These are phyloP conservation scores for Pecten maximus DNA, from an alignment of 2,888 invertebrate species.

Conservation along the genomic window DNA sequence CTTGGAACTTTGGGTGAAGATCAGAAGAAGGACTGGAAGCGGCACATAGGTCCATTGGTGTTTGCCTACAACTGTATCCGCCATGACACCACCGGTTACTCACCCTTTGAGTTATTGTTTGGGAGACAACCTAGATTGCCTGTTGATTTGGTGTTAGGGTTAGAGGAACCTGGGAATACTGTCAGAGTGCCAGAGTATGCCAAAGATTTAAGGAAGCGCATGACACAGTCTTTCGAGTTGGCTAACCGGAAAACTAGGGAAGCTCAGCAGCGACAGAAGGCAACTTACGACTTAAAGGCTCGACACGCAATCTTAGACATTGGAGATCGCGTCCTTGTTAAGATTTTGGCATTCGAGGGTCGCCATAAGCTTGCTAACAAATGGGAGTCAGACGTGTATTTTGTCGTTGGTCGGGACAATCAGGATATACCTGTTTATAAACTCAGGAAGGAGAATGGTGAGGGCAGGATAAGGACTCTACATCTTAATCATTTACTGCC, in stretches of 20 bases:
- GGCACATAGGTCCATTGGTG: background rate
- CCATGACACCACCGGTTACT: background rate
- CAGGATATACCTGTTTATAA: background rate
- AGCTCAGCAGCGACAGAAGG: background rate
- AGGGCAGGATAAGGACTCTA: background rate
- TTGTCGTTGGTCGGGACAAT: background rate
- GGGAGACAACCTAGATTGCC: background rate
- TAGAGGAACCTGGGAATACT: background rate
- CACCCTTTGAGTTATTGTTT: background rate
- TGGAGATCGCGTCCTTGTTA: background rate
- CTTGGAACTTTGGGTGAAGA: background rate
- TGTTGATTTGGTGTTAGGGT: background rate
- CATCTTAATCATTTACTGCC: background rate
- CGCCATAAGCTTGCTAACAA: background rate
- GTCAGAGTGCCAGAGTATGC: background rate
- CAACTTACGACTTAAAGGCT: background rate
- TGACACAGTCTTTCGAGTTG: background rate
- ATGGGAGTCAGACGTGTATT: background rate
- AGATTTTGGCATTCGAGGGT: background rate
- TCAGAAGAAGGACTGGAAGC: slow-evolving; percentile 16
- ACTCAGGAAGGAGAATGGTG: background rate
- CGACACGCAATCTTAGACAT: background rate
- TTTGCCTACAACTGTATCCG: background rate
- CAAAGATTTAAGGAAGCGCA: background rate
- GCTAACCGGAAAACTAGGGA: background rate